Conservation (phyloP, 2,113 vertebrate species). For the Chlorodrepanis virens region DNA sequence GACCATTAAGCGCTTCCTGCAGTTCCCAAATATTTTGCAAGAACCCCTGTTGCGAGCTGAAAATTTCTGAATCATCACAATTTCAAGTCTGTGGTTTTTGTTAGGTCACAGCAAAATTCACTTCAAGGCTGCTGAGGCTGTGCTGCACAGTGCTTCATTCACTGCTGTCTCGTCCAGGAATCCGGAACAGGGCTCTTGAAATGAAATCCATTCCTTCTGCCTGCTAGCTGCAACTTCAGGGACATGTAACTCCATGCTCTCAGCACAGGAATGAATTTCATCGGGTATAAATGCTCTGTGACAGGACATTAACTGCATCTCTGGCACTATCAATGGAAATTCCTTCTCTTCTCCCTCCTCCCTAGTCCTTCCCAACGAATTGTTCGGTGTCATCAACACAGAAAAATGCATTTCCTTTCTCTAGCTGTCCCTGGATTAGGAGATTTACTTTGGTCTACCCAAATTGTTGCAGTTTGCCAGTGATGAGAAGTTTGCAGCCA, state of each 20-base stretch:
- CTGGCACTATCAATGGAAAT: constrained; percentile 3
- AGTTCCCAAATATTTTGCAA: constrained; percentile 64
- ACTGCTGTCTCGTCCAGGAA: constrained; percentile 6
- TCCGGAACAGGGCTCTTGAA: not conserved
- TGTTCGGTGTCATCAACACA: not conserved
- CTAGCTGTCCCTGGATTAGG: not conserved
- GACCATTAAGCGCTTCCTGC: constrained; percentile 17
- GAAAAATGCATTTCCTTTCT: not conserved
- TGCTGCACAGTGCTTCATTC: constrained; percentile 30
- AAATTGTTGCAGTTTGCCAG: not conserved
- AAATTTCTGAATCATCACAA: constrained; percentile 57
- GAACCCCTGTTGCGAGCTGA: constrained; percentile 13
- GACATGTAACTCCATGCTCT: not conserved
- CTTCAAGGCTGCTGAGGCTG: constrained; percentile 2
- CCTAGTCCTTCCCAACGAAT: not conserved
- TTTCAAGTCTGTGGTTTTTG: constrained; percentile 45
- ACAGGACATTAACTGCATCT: constrained; percentile 2
- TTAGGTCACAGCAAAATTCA: constrained; percentile 34
- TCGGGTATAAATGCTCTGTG: not conserved
- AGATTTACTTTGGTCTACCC: not conserved
- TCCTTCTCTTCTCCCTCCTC: not conserved
- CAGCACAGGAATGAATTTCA: not conserved
- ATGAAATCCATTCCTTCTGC: constrained; percentile 27
- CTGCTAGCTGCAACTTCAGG: not conserved
- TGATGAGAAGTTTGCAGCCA: not conserved